Evolutionary conservation across 2,888 invertebrate species (phyloP).

Genomic region (Catocala sponsa): DNA sequence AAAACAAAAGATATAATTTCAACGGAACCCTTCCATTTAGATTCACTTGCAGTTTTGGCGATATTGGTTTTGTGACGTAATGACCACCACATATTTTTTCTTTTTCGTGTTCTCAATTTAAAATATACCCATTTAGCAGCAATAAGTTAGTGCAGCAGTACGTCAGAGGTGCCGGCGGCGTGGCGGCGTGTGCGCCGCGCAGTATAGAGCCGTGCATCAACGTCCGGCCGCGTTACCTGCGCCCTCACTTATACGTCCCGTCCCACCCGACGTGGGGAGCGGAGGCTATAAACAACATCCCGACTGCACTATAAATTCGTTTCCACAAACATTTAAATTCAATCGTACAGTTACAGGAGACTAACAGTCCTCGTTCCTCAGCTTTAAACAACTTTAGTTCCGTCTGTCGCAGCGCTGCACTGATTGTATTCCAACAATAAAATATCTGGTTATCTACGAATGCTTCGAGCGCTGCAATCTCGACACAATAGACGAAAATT

Average conservation of each 20-base stretch:
- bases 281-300: slow-evolving; percentile 28
- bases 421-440: slow-evolving; percentile 37
- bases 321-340: slow-evolving; percentile 39
- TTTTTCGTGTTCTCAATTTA: too few species aligned
- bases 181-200: slow-evolving; percentile 1
- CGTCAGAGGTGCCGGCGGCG: too few species aligned
- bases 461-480: slow-evolving; percentile 24
- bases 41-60: too few species aligned
- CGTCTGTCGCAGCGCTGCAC: slow-evolving; percentile 23
- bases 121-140: too few species aligned
- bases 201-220: background rate
- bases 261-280: background rate
- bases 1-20: too few species aligned
- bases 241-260: background rate
- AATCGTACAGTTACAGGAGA: slow-evolving; percentile 18
- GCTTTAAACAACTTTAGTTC: slow-evolving; percentile 33
- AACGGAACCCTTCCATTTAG: too few species aligned
- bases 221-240: background rate
- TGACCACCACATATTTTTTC: too few species aligned
- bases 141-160: too few species aligned
- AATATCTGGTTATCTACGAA: slow-evolving; percentile 34
- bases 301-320: slow-evolving; percentile 33
- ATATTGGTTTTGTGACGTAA: too few species aligned
- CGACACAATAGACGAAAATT: slow-evolving; percentile 25
- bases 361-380: slow-evolving; percentile 16